Percentiles rank a stretch among this genome's conserved stretches.
phyloP scores from a whole-genome alignment of 1,140 invertebrate genomes.

The Aphelinus atriplicis region DNA sequence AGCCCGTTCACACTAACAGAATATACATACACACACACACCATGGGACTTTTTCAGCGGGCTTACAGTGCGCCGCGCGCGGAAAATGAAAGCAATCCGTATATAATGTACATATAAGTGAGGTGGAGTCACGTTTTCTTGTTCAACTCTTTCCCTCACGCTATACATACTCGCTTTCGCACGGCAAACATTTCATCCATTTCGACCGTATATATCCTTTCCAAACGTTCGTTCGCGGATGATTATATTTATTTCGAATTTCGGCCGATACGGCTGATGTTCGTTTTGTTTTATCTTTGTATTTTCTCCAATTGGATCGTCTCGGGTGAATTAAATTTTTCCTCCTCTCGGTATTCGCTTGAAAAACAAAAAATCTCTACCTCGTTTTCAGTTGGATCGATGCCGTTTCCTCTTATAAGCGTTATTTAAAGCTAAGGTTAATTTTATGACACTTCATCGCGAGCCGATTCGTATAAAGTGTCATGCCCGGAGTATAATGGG shows the following conservation, averaged over 20 bases:
- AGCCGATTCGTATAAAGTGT: too few relatives aligned
- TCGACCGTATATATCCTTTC: neutral
- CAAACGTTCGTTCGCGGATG: slow-evolving; percentile 1
- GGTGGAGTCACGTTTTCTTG: slow-evolving; percentile 16
- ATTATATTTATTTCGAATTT: slow-evolving; percentile 12
- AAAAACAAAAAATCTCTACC: too few relatives aligned
- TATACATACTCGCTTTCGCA: neutral
- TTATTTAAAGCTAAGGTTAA: too few relatives aligned
- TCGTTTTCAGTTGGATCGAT: too few relatives aligned
- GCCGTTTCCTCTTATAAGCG: too few relatives aligned
- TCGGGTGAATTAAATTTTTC: slow-evolving; percentile 10
- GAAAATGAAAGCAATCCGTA: neutral
- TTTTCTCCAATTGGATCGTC: neutral
- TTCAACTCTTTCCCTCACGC: slow-evolving; percentile 8
- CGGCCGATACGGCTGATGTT: neutral
- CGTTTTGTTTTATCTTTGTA: neutral
- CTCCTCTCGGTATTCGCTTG: neutral
- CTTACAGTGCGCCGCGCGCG: neutral
- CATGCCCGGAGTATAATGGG: too few relatives aligned
- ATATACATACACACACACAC: too few relatives aligned
- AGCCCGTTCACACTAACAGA: too few relatives aligned
- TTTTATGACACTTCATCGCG: too few relatives aligned
- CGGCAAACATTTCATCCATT: slow-evolving; percentile 13
- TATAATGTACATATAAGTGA: slow-evolving; percentile 27
- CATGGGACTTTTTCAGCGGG: neutral